Evolutionary conservation across 2,797 vertebrate species (phyloP), one percentile per base, ranked within the genome.

Genomic region (Sebastes nivosus): DNA sequence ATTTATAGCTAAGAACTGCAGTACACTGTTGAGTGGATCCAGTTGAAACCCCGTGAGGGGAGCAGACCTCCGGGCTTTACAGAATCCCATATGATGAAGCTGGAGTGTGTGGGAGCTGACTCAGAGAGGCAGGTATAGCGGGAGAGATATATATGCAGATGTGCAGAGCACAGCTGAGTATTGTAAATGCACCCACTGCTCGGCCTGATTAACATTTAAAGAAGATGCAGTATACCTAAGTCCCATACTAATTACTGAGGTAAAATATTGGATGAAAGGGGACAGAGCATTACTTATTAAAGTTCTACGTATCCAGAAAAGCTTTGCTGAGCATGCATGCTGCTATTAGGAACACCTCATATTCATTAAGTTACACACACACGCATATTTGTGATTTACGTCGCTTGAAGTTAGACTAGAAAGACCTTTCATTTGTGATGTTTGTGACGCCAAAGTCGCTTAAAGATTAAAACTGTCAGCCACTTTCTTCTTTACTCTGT

Each of bases 151-250:
- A 72, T 29, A 64, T 77, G 67, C 65, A 82, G 77, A 75, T 79
- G 67, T 36, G 38, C 60, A 16, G 63, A 78, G 32, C 58, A 32
- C 0, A 55, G 70, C 8, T 36, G 30, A 66, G 65, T 66, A 4
- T 85, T 83, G 77, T 63, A 10, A 84, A 77, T 83, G 74, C 32
- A 85, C 55, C 63, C 72, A 72, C 71, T 54, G 83, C 69, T 85
- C 12, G 5, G 64, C 55, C 63, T 73, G 72, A 87, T 84, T 79
- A 88, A 84, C 75, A 85, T 87, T 85, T 90, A 82, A 84, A 87
- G 46, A 82, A 82, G 22, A 85, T 85, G 76, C 79, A 64, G 67
- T 16, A 9, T 30, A 12, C 60, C 77, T 52, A 25, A 66, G 54
- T 72, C 71, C 36, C 65, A 82, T 81, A 68, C 77, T 87, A 87